Conservation (phyloP, 1,140 invertebrate genomes). For the Pseudomyrmex sp. region DNA sequence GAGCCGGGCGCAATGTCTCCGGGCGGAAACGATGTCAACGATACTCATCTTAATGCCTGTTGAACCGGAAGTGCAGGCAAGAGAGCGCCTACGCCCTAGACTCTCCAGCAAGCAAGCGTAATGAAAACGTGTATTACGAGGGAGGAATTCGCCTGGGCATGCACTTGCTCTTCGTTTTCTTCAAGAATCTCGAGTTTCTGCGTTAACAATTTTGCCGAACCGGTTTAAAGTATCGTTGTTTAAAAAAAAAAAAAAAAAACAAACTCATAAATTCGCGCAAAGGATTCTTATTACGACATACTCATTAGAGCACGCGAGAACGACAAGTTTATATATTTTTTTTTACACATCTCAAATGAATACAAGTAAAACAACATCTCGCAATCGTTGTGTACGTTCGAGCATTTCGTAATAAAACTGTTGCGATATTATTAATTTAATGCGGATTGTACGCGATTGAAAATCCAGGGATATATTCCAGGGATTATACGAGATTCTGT, state of each 20-base stretch:
- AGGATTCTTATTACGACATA: not conserved
- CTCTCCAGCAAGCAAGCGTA: constrained; percentile 70
- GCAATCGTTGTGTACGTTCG: not conserved
- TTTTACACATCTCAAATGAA: no score
- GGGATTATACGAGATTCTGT: not conserved
- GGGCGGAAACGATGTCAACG: constrained; percentile 79
- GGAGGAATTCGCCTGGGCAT: constrained; percentile 68
- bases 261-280: not conserved
- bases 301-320: not conserved
- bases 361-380: no score
- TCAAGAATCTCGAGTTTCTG: constrained; percentile 32
- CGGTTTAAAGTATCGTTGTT: constrained; percentile 10
- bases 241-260: not conserved
- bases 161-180: constrained; percentile 32
- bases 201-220: constrained; percentile 31
- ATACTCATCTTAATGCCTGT: constrained; percentile 81
- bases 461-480: constrained; percentile 19
- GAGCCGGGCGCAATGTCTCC: constrained; percentile 57
- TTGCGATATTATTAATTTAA: not conserved
- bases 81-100: constrained; percentile 63
- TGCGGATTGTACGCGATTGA: constrained; percentile 20
- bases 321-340: no score
- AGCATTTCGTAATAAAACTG: constrained; percentile 6
- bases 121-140: constrained; percentile 77
- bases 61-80: constrained; percentile 75